Evolutionary conservation across 2,113 vertebrate genomes (phyloP), one percentile per base, ranked within the genome.

Genomic region (Clarias batrachus): DNA sequence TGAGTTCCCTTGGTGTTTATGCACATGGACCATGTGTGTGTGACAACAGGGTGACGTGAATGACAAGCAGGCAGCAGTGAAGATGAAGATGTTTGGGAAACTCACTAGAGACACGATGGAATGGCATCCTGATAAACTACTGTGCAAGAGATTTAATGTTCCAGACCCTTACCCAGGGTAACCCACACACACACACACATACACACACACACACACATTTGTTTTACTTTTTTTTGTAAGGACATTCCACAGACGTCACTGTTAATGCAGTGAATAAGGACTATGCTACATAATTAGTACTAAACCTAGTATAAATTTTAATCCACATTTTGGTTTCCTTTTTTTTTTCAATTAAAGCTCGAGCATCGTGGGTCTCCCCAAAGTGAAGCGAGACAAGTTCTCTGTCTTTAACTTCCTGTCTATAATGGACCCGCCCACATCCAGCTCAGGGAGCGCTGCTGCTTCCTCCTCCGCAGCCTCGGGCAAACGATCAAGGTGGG

Each of bases 1-100:
- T 27, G 25, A 4, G 60, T 3, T 10, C 0, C 60, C 23, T 11
- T 33, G 8, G 25, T 78, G 52, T 78, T 2, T 30, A 12, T 78
- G 62, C 56, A 30, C 25, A 23, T 63, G 60, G 7, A 48, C 48
- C 23, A 4, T 48, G 54, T 33, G 25, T 65, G 30, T 78, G 63
- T 77, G 87, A 90, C 37, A 73, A 68, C 93, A 99, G 97, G 94
- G 94, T 37, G 96, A 97, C 25, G 17, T 93, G 16, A 92, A 93
- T 56, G 97, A 98, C 89, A 97, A 98, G 82, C 94, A 97, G 85
- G 93, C 95, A 0, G 98, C 98, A 3, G 97, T 97, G 59, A 96
- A 95, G 82, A 97, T 99, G 97, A 99, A 97, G 94, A 97, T 98
- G 97, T 99, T 99, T 85, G 98, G 98, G 57, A 96, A 96, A 73